Conservation (phyloP, 2,797 vertebrate genomes). For the Gobionotothen gibberifrons region DNA sequence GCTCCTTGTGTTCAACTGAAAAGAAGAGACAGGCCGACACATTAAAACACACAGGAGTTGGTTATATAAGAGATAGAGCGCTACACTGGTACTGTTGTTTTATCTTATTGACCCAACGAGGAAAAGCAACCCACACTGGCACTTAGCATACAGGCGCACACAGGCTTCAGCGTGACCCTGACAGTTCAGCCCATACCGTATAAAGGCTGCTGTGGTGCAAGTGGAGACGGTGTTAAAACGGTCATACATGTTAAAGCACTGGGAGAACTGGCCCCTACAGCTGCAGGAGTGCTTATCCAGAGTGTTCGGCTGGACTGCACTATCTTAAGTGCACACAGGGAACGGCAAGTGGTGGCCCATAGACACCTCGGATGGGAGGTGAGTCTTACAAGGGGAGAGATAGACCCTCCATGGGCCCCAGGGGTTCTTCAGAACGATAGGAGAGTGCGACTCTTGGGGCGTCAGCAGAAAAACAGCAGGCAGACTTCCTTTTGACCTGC, state of each 20-base stretch:
- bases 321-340: constrained; percentile 73
- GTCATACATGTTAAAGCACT: constrained; percentile 67
- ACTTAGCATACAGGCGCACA: constrained; percentile 72
- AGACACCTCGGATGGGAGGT: constrained; percentile 64
- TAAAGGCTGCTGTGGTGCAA: constrained; percentile 67
- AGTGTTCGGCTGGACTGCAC: constrained; percentile 34
- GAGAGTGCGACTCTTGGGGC: constrained; percentile 54
- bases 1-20: constrained; percentile 54
- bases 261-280: constrained; percentile 34
- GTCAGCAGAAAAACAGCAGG: constrained; percentile 37
- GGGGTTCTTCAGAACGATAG: constrained; percentile 43
- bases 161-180: constrained; percentile 56
- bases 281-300: constrained; percentile 54
- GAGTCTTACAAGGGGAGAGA: constrained; percentile 48
- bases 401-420: constrained; percentile 45
- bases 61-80: constrained; percentile 67
- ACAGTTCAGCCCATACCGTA: constrained; percentile 67
- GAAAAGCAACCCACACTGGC: constrained; percentile 72
- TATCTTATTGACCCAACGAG: constrained; percentile 76
- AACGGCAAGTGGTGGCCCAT: constrained; percentile 46
- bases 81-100: constrained; percentile 67
- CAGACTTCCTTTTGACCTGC: constrained; percentile 44
- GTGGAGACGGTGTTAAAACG: constrained; percentile 58
- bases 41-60: constrained; percentile 40
- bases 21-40: constrained; percentile 39